Conservation (phyloP, 2,888 invertebrate species). For the Phaonia tiefii region DNA sequence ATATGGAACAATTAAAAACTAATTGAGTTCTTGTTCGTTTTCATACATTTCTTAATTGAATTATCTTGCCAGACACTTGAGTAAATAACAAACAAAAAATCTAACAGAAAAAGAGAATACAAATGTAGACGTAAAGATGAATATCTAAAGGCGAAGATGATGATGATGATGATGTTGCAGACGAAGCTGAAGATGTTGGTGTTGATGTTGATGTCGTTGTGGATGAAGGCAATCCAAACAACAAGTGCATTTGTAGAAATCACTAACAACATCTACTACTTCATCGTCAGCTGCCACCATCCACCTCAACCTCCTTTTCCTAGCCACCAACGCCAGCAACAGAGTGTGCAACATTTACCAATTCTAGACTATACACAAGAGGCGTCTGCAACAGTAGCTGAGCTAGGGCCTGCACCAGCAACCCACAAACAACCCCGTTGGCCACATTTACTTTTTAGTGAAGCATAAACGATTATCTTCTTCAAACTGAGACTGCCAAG, state of each 20-base stretch:
- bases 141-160: slow-evolving; percentile 6
- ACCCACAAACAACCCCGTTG: slow-evolving; percentile 26
- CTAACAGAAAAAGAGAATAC: not conserved
- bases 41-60: slow-evolving; percentile 57
- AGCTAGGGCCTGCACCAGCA: slow-evolving; percentile 7
- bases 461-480: slow-evolving; percentile 26
- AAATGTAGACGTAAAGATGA: slow-evolving; percentile 35
- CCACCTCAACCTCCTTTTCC: not conserved
- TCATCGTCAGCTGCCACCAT: not conserved
- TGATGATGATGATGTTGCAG: slow-evolving; percentile 9
- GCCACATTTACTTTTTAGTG: slow-evolving; percentile 42
- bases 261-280: too few species aligned
- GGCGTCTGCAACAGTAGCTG: slow-evolving; percentile 10
- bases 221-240: not conserved
- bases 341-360: slow-evolving; percentile 17
- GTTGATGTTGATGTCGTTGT: not conserved
- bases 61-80: slow-evolving; percentile 58
- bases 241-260: too few species aligned
- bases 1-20: slow-evolving; percentile 56
- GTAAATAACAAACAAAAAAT: slow-evolving; percentile 45
- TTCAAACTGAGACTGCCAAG: not conserved
- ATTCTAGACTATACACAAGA: too few species aligned
- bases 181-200: not conserved
- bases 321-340: slow-evolving; percentile 1
- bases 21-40: slow-evolving; percentile 59